Percentiles rank a stretch among this genome's conserved stretches.
These are phyloP conservation scores for Pseudanteris insignis DNA, from an alignment of 2,888 invertebrate species.

Conservation along the genomic window DNA sequence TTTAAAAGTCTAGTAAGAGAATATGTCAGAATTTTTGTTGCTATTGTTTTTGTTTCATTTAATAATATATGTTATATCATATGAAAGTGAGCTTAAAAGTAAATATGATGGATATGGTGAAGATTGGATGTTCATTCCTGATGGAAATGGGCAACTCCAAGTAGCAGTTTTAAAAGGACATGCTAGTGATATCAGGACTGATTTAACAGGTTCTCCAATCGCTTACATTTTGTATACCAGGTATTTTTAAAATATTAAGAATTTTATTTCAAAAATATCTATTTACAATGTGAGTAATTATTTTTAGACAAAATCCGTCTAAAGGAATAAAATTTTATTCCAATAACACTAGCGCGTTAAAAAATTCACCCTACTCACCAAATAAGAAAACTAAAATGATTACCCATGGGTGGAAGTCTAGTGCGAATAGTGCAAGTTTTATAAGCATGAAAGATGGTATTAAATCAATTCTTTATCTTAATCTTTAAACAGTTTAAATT, in stretches of 20 bases:
- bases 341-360: constrained; percentile 51
- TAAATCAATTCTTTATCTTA: too few relatives aligned
- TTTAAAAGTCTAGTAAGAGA: too few relatives aligned
- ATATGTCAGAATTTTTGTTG: too few relatives aligned
- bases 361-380: constrained; percentile 44
- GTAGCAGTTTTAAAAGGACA: constrained; percentile 60
- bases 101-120: constrained; percentile 63
- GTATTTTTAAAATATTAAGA: too few relatives aligned
- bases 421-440: constrained; percentile 62
- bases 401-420: constrained; percentile 69
- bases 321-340: constrained; percentile 53
- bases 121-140: constrained; percentile 66
- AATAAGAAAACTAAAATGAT: constrained; percentile 64
- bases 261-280: too few relatives aligned
- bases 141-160: constrained; percentile 63
- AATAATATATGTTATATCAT: too few relatives aligned
- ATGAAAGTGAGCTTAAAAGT: constrained; percentile 52
- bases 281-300: too few relatives aligned
- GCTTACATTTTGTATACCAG: constrained; percentile 59
- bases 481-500: too few relatives aligned
- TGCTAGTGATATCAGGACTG: constrained; percentile 47
- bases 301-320: constrained; percentile 52
- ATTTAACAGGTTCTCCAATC: constrained; percentile 53
- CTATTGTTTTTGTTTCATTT: too few relatives aligned
- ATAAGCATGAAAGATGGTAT: constrained; percentile 62